Evolutionary conservation across 2,888 invertebrate genomes (phyloP), one percentile per base, ranked within the genome.

Genomic region (Amiota communis): DNA sequence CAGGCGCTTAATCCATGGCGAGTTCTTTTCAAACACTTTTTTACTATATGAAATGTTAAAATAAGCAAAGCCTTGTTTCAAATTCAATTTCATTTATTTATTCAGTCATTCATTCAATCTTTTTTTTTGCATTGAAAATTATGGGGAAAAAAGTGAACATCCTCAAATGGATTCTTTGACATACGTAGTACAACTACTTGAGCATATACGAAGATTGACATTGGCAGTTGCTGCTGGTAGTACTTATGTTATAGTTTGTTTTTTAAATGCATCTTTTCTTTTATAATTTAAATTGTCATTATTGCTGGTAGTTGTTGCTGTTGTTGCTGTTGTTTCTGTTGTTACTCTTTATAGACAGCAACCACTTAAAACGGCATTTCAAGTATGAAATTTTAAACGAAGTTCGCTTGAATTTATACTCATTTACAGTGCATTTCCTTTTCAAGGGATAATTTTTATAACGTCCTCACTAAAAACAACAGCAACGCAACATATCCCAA

Each of bases 1-100:
- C 70, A 71, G 68, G 36, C 70, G 51, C 74, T 36, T 47, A 36
- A 36, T 23, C 46, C 64, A 61, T 23, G 69, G 23, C 10, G 12
- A 69, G 23, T 53, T 23, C 53, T 59, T 59, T 59, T 17, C 17
- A 57, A 56, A 17, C 57, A 73, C 0, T 36, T 6, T 6, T 36
- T 6, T 6, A 36, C 36, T 36, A 6, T 36, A 63, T 65, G 68
- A 76, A 15, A 70, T 63, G 61, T 23, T 67, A 51, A 59, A 68
- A 51, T 23, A 59, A 15, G 61, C 49, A 70, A 68, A 59, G 71
- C 13, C 23, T 36, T 17, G 36, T 47, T 17, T 65, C 48, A 75
- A 57, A 73, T 69, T 65, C 69, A 8, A 59, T 59, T 36, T 36
- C 36, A 4, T 36, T 36, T 36, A 36, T 36, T 17, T 20, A 4